Percentiles rank a stretch among this genome's conserved stretches.
Evolutionary conservation across 2,113 vertebrate genomes (phyloP).

Genomic region (Petrocephalus microphthalmus): DNA sequence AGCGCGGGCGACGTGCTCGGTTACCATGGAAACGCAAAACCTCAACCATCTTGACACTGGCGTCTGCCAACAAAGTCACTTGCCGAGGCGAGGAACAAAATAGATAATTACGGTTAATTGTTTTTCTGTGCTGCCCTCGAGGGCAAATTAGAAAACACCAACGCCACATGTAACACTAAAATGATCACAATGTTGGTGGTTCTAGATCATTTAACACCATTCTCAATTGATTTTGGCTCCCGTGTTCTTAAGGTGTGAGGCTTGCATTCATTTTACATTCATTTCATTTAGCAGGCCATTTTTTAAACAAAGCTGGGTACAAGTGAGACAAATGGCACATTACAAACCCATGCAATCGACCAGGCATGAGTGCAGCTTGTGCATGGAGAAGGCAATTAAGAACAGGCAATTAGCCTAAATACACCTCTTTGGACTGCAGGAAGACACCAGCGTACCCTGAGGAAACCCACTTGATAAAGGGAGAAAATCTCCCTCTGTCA

Average conservation of each 20-base stretch:
- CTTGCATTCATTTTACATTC: not conserved
- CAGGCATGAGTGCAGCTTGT: not conserved
- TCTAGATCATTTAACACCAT: not conserved
- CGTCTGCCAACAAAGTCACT: not conserved
- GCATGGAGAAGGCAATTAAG: not conserved
- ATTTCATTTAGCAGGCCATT: not conserved
- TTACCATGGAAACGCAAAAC: slow-evolving; percentile 6
- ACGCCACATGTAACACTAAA: not conserved
- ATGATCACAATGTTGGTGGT: not conserved
- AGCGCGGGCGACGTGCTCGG: not conserved
- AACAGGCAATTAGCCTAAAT: not conserved
- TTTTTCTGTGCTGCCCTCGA: not conserved
- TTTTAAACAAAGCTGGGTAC: not conserved
- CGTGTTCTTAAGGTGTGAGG: not conserved
- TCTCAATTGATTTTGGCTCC: not conserved
- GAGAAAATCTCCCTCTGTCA: not conserved
- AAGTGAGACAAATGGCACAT: not conserved
- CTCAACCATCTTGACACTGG: not conserved
- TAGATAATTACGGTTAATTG: not conserved
- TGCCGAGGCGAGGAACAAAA: not conserved
- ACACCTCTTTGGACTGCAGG: not conserved
- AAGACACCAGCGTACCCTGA: not conserved
- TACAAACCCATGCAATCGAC: not conserved
- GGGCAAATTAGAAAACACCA: slow-evolving; percentile 14
- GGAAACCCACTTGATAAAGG: not conserved